A percentile compares a stretch with the other conserved stretches of the same genome.
phyloP scores from a whole-genome alignment of 37 sponge, comb jelly and placozoan species.

The Geodia barretti region DNA sequence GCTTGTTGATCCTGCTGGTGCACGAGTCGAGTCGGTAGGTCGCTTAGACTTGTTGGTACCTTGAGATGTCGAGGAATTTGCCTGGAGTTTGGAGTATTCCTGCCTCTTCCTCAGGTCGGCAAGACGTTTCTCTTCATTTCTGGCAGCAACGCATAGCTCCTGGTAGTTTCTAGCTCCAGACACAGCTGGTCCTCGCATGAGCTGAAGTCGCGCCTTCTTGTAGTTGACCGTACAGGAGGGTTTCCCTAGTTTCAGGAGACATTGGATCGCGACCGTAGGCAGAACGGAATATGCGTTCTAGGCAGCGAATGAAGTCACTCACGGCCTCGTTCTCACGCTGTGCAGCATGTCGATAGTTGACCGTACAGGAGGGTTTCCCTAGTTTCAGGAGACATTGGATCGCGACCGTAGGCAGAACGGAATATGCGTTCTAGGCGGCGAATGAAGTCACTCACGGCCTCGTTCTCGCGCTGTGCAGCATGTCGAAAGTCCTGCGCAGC shows the following conservation, averaged over 20 bases:
- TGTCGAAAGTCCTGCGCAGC: slow-evolving; percentile 58
- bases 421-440: slow-evolving; percentile 24
- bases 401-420: slow-evolving; percentile 44
- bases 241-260: slow-evolving; percentile 29
- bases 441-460: slow-evolving; percentile 36
- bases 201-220: slow-evolving; percentile 37
- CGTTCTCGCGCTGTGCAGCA: slow-evolving; percentile 18
- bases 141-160: slow-evolving; percentile 45
- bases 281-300: slow-evolving; percentile 22
- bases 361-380: slow-evolving; percentile 31
- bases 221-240: slow-evolving; percentile 33
- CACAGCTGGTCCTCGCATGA: slow-evolving; percentile 10
- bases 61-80: background rate
- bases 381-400: slow-evolving; percentile 23
- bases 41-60: background rate
- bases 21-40: background rate
- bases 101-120: slow-evolving; percentile 24
- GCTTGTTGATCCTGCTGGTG: background rate
- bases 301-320: slow-evolving; percentile 26
- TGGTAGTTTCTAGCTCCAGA: slow-evolving; percentile 15
- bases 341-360: slow-evolving; percentile 22
- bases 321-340: slow-evolving; percentile 36
- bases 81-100: slow-evolving; percentile 1
- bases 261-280: slow-evolving; percentile 48
- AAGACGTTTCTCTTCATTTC: slow-evolving; percentile 35